Conservation (phyloP, 2,113 vertebrate species). For the Rana temporaria region DNA sequence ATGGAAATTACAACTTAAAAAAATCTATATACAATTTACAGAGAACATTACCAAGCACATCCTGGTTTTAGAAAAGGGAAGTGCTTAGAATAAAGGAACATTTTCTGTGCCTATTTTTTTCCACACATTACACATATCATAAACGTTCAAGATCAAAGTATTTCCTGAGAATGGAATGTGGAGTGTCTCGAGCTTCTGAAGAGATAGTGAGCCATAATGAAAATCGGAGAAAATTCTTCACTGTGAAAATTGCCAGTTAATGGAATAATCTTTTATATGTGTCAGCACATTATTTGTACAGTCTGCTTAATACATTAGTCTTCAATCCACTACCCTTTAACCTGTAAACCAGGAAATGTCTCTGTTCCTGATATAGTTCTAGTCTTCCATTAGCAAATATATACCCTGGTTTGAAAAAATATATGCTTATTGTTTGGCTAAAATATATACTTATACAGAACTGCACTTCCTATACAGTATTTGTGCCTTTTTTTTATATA, state of each 20-base stretch:
- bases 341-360: neutral
- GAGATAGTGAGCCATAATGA: neutral
- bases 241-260: conserved; percentile 22
- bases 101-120: neutral
- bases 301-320: neutral
- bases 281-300: conserved; percentile 1
- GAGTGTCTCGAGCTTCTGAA: neutral
- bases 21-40: too few relatives aligned
- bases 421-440: too few relatives aligned
- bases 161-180: neutral
- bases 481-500: too few relatives aligned
- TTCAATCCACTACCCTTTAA: neutral
- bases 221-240: neutral
- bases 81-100: neutral
- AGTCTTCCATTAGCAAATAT: too few relatives aligned
- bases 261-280: conserved; percentile 13
- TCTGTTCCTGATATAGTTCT: neutral
- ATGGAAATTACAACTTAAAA: too few relatives aligned
- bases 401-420: too few relatives aligned
- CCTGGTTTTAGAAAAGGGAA: neutral
- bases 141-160: conserved; percentile 3
- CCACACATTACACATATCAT: conserved; percentile 6
- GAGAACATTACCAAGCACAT: neutral
- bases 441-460: too few relatives aligned
- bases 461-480: too few relatives aligned